These are phyloP conservation scores for Macrotis lagotis DNA, from an alignment of 2,113 vertebrate genomes.

Conservation along the genomic window DNA sequence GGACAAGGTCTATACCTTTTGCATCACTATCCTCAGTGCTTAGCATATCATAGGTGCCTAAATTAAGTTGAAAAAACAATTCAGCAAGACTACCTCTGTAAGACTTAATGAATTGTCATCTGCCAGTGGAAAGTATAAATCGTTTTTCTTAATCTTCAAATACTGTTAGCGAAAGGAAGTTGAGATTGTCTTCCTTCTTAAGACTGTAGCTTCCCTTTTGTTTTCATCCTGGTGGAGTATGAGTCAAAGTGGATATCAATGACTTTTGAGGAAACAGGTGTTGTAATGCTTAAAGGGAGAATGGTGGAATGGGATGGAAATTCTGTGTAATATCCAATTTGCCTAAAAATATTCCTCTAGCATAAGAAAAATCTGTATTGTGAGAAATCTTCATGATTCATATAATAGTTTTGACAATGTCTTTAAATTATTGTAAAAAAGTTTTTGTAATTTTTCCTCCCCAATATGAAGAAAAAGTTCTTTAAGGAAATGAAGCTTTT, in stretches of 20 bases:
- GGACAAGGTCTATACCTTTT: background rate
- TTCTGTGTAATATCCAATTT: too few relatives aligned
- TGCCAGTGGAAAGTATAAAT: background rate
- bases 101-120: background rate
- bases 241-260: background rate
- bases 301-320: background rate
- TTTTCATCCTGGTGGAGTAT: conserved; percentile 3
- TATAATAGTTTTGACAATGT: conserved; percentile 30
- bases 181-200: background rate
- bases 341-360: conserved; percentile 23
- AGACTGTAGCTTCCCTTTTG: background rate
- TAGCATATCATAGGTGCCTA: background rate
- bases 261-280: background rate
- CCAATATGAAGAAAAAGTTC: conserved; percentile 24
- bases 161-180: background rate
- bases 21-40: background rate
- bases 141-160: background rate
- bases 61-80: background rate
- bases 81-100: background rate
- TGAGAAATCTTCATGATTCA: conserved; percentile 5
- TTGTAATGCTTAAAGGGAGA: background rate
- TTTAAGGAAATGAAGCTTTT: conserved; percentile 7
- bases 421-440: conserved; percentile 46
- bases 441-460: conserved; percentile 27
- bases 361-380: conserved; percentile 9